Evolutionary conservation across 2,797 vertebrate species (phyloP), one percentile per base, ranked within the genome.

Genomic region (Enteromius anoplus): DNA sequence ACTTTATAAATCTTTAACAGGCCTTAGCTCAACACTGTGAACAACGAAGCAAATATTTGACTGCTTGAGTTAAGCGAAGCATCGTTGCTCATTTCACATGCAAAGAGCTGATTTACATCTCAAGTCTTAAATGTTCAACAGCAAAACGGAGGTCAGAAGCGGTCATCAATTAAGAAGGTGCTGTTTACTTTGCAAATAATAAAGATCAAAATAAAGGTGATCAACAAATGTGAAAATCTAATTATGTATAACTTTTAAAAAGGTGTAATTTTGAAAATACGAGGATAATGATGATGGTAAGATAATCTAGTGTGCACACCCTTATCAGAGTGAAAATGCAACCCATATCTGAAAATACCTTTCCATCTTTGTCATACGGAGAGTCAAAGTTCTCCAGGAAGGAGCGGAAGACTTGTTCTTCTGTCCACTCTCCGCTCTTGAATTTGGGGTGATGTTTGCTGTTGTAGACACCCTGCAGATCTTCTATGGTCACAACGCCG

Each of bases 331-430:
- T 19, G 26, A 7, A 49, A 73, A 64, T 19, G 21, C 47, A 53
- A 51, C n/a, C 32, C 11, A 29, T 62, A 29, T 62, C 60, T 6
- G 34, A 29, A 3, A n/a, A n/a, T 78, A 95, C 94, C 93, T 94
- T 92, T 58, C 93, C 94, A 0, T 95, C 94, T 87, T 95, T 94
- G 55, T 95, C 88, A 9, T 89, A 65, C 0, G 91, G 89, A 1
- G 92, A 92, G 53, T 95, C 94, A 1, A 95, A 95, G 84, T 88
- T 93, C 78, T 94, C 91, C 62, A 96, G 88, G 86, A 96, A 95
- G 17, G 75, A 77, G n/a, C 68, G 86, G 49, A 95, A 93, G 11
- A 93, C 93, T 68, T 94, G 90, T 0, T 94, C 92, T 83, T 95
- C 92, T 0, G 90, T 93, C 94, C 93, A 93, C 81, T 95, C 87